Evolutionary conservation across 2,113 vertebrate genomes (phyloP), one percentile per base, ranked within the genome.

Genomic region (Junco hyemalis): DNA sequence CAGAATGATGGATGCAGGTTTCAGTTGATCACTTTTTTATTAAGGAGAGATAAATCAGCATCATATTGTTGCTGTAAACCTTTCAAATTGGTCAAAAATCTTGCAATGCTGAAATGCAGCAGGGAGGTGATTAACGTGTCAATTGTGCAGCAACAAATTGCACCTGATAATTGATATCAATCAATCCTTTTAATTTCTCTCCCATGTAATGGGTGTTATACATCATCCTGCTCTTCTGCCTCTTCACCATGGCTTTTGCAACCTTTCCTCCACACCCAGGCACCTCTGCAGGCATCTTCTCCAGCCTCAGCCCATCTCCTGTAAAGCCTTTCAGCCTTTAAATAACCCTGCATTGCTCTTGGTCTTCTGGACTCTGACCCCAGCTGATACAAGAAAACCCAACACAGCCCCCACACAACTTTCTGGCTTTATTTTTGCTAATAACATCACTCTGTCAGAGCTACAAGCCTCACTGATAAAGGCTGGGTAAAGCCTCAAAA

Each of bases 1-100:
- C 97, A 98, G 98, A 97, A 98, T 98, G 98, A 98, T 98, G 97
- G 98, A 98, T 98, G 97, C 96, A 96, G 96, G 98, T 97, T 98
- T 98, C 98, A 98, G 97, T 97, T 98, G 98, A 98, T 98, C 98
- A 98, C 98, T 97, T 98, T 98, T 98, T 98, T 98, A 98, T 98
- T 98, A 98, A 98, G 97, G 97, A 92, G 98, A 97, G 97, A 98
- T 98, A 98, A 98, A 98, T 98, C 98, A 98, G 97, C 86, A 95
- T 96, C 97, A 96, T 97, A 97, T 98, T 98, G 98, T 98, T 98
- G 97, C 98, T 97, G 97, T 98, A 98, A 98, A 98, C 97, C 98
- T 97, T 97, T 98, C 97, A 98, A 96, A 97, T 97, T 93, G 98
- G 97, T 96, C 97, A 97, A 97, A 97, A 97, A 97, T 97, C 97